Evolutionary conservation across 2,888 invertebrate species (phyloP).

Genomic region (Entomobrya multifasciata): DNA sequence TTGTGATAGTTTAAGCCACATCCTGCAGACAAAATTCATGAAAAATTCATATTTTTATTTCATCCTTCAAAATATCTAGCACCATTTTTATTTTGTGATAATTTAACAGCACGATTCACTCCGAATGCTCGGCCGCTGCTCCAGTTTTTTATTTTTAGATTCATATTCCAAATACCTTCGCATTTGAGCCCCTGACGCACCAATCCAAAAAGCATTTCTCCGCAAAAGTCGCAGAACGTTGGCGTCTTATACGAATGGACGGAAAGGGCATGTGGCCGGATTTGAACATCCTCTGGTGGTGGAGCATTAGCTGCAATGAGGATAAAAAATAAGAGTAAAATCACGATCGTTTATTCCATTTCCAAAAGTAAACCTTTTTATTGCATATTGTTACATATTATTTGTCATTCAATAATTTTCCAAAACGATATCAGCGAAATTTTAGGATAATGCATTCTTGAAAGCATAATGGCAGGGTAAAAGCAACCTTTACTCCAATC

Average conservation of each 20-base stretch:
- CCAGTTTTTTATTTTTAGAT: conserved; percentile 25
- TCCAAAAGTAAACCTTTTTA: neutral
- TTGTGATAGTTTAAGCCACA: conserved; percentile 99
- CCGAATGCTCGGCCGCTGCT: no score
- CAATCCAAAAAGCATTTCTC: conserved; percentile 99
- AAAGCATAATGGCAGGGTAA: neutral
- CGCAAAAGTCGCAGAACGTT: conserved; percentile 99
- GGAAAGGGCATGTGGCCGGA: conserved; percentile 93
- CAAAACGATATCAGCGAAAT: neutral
- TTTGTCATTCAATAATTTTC: conserved; percentile 8
- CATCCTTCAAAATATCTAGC: conserved; percentile 40
- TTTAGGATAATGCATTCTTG: neutral
- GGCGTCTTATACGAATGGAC: conserved; percentile 99
- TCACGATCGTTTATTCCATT: no score
- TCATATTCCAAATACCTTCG: conserved; percentile 87
- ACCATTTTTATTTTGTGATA: neutral
- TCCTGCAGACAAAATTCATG: conserved; percentile 84
- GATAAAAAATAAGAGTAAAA: neutral
- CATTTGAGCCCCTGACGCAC: conserved; percentile 99
- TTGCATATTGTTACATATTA: neutral
- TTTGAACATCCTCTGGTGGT: conserved; percentile 83
- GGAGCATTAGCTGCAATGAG: conserved; percentile 83
- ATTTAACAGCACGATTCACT: neutral
- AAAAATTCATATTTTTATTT: neutral
- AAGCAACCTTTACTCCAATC: conserved; percentile 23